phyloP scores from a whole-genome alignment of 2,888 invertebrate species.

The Cybosia mesomella region DNA sequence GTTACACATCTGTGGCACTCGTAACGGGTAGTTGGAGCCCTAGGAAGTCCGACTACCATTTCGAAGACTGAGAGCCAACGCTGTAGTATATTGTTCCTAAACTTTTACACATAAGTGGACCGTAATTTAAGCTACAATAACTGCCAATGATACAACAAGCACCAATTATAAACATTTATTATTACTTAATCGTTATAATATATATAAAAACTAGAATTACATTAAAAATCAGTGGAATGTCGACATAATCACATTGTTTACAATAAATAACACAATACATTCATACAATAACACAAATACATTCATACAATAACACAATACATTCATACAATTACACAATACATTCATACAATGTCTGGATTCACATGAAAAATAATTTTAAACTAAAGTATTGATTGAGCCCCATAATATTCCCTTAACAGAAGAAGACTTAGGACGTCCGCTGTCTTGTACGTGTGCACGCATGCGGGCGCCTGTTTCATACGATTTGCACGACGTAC shows the following conservation, averaged over 20 bases:
- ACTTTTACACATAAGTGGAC: too few species aligned
- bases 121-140: too few species aligned
- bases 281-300: slow-evolving; percentile 19
- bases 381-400: not conserved
- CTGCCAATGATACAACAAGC: not conserved
- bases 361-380: not conserved
- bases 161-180: slow-evolving; percentile 12
- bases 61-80: too few species aligned
- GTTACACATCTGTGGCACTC: too few species aligned
- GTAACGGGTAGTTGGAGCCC: too few species aligned
- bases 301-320: slow-evolving; percentile 25
- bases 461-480: too few species aligned
- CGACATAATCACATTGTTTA: slow-evolving; percentile 40
- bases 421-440: not conserved
- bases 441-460: too few species aligned
- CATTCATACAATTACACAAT: slow-evolving; percentile 24
- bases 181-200: slow-evolving; percentile 34
- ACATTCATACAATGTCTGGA: slow-evolving; percentile 12
- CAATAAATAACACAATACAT: slow-evolving; percentile 26
- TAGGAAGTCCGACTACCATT: too few species aligned
- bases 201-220: slow-evolving; percentile 30
- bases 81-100: too few species aligned
- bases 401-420: not conserved
- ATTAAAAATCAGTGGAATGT: slow-evolving; percentile 43
- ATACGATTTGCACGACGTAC: too few species aligned